Conservation (phyloP, 2,113 vertebrate species). For the Choloepus hoffmanni region DNA sequence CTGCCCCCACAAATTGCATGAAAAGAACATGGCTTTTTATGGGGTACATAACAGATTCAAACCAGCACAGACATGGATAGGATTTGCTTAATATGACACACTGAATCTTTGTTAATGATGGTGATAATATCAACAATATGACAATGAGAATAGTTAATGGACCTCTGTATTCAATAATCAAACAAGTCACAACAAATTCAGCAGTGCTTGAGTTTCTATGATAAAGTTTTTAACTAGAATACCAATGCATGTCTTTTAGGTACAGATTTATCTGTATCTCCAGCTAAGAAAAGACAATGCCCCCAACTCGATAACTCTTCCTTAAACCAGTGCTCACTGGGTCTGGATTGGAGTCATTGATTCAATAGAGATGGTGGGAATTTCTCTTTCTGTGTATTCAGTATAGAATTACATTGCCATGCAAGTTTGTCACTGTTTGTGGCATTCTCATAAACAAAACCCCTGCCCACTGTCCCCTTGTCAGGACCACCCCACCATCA, state of each 20-base stretch:
- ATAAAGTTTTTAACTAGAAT: slow-evolving; percentile 8
- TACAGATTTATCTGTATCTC: not conserved
- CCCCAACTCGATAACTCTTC: not conserved
- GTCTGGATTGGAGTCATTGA: not conserved
- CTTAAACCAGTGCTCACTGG: not conserved
- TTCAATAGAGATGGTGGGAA: not conserved
- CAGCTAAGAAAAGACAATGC: not conserved
- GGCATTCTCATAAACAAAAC: not conserved
- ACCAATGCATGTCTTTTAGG: not conserved
- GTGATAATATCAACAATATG: not conserved
- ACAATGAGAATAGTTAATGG: not conserved
- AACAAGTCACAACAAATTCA: slow-evolving; percentile 16
- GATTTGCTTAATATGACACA: not conserved
- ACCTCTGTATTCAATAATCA: slow-evolving; percentile 35
- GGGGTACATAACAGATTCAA: too few relatives aligned
- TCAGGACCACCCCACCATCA: not conserved
- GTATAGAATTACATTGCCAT: not conserved
- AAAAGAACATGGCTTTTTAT: too few relatives aligned
- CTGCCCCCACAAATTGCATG: too few relatives aligned
- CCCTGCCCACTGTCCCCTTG: not conserved
- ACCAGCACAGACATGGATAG: not conserved
- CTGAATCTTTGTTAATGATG: slow-evolving; percentile 1
- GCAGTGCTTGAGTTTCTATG: slow-evolving; percentile 1
- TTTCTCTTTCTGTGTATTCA: not conserved
- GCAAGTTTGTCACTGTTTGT: not conserved